Base-by-base conservation (phyloP, 2,113 vertebrate genomes). In the Hemiprocne comata region DNA sequence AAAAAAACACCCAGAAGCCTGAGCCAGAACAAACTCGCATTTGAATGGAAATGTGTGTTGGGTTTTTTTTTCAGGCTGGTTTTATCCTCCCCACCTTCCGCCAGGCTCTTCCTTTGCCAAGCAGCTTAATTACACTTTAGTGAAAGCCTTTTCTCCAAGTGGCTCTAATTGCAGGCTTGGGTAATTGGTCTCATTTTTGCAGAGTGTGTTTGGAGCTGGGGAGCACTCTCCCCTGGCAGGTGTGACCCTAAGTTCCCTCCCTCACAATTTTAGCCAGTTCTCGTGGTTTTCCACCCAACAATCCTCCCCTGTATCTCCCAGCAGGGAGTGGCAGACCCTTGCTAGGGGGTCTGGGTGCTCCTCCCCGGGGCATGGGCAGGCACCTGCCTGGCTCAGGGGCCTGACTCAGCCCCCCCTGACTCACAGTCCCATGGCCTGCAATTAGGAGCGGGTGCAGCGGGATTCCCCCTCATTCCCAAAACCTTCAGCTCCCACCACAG, bases 161-260 rank as follows among this genome's bases (percentile, higher is more conserved):
- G 53, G 53, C 58, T 94, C 13, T 95, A 96, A 97, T 96, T 96
- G 79, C 80, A 90, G 51, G 24, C 81, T 87, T 61, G 55, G 58
- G 28, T 87, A 94, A 97, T 95, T 87, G 90, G 60, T 34, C 46
- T 79, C 29, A 8, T 42, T 70, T 70, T 24, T 40, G 53, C 81
- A 4, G 55, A 89, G 70, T 4, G 20, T 17, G 38, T 26, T 65
- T 20, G 54, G 70, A 46, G 62, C 44, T 29, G 57, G 38, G 42
- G n/a, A 18, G 11, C 1, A 0, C 51, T 73, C 6, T 50, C 26
- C 62, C 21, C 18, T 1, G 1, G 54, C 75, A 78, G 74, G 29
- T 82, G 64, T 13, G 61, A 78, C 70, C 64, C 50, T 23, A 33
- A 5, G 1, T 4, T 17, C 42, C 31, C 58, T 33, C 51, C 4